These are phyloP conservation scores for Galerucella nymphaeae DNA, from an alignment of 2,888 invertebrate genomes.

Conservation along the genomic window DNA sequence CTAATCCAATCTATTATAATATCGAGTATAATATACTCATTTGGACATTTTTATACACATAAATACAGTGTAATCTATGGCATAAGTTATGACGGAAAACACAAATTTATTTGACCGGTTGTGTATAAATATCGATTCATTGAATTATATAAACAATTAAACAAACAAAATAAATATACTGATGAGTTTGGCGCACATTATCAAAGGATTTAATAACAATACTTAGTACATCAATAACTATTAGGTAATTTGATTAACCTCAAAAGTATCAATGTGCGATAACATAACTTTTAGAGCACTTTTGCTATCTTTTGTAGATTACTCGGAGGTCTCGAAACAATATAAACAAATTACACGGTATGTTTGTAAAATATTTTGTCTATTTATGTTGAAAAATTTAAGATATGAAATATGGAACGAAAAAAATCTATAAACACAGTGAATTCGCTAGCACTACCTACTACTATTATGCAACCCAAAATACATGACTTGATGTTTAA, in stretches of 20 bases:
- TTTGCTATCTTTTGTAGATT: not conserved
- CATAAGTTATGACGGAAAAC: not conserved
- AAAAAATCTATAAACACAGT: constrained; percentile 24
- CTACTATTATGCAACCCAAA: constrained; percentile 46
- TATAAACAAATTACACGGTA: not conserved
- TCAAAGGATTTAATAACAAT: not conserved
- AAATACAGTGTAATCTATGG: not conserved
- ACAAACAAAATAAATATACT: not conserved
- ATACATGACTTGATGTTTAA: constrained; percentile 54
- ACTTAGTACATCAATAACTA: not conserved
- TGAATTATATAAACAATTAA: not conserved
- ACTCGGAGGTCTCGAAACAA: not conserved
- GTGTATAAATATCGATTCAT: not conserved
- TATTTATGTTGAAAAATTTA: not conserved
- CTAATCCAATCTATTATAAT: too few species aligned
- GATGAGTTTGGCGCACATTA: not conserved
- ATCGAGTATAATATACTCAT: too few species aligned
- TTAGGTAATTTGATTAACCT: not conserved
- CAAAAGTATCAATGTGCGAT: not conserved
- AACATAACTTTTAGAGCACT: not conserved
- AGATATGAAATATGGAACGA: not conserved
- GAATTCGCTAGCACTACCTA: constrained; percentile 25
- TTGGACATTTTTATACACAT: too few species aligned
- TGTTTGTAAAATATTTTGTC: not conserved
- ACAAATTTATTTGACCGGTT: not conserved